Evolutionary conservation across 2,888 invertebrate genomes (phyloP).

Genomic region (Melinaea marsaeus): DNA sequence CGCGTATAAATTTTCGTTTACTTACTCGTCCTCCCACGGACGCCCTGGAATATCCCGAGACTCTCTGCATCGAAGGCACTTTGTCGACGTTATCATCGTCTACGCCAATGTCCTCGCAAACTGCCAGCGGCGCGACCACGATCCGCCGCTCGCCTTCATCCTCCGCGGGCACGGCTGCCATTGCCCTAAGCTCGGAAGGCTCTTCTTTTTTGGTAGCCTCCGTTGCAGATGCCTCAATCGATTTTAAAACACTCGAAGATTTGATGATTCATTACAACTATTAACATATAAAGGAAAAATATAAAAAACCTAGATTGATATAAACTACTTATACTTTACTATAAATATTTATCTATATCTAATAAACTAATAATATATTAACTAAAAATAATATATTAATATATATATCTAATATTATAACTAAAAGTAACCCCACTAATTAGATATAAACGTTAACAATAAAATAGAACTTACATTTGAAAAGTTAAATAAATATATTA

Average conservation of each 20-base stretch:
- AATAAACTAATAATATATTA: too few species aligned
- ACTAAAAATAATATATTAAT: too few species aligned
- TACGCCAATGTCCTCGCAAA: conserved; percentile 82
- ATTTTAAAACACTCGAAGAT: conserved; percentile 17
- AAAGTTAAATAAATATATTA: too few species aligned
- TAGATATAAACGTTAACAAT: too few species aligned
- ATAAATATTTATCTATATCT: too few species aligned
- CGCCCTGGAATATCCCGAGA: conserved; percentile 49
- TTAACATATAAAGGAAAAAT: too few species aligned
- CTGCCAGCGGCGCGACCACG: conserved; percentile 82
- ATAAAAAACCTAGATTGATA: too few species aligned
- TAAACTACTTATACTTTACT: too few species aligned
- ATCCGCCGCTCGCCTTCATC: conserved; percentile 38
- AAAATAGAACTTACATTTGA: too few species aligned
- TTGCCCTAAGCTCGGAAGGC: conserved; percentile 24
- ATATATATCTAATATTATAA: too few species aligned
- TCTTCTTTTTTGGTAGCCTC: conserved; percentile 14
- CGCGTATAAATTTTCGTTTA: conserved; percentile 39
- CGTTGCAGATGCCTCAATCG: conserved; percentile 16
- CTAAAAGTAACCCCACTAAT: too few species aligned
- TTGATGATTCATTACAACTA: too few species aligned
- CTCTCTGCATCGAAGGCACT: conserved; percentile 67
- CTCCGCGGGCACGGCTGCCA: conserved; percentile 22
- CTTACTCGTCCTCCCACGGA: conserved; percentile 84
- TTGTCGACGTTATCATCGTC: conserved; percentile 80